phyloP scores from a whole-genome alignment of 2,888 invertebrate genomes.

The Drosophila paramelanica region DNA sequence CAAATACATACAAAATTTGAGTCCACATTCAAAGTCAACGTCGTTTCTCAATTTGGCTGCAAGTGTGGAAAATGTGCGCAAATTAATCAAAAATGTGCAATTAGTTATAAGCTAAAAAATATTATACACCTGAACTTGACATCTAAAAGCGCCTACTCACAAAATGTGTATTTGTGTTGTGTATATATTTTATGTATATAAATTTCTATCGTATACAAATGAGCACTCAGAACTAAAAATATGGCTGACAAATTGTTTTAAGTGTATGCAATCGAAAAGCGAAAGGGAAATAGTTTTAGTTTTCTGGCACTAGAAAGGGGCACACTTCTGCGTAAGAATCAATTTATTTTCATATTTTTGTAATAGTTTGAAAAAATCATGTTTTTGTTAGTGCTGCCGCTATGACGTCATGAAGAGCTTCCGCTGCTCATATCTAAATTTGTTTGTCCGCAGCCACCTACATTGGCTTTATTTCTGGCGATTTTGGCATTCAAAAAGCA shows the following conservation, averaged over 20 bases:
- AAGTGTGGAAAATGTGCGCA: conserved; percentile 13
- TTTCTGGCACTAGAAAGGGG: conserved; percentile 55
- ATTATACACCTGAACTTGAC: conserved; percentile 45
- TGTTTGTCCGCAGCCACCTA: conserved; percentile 58
- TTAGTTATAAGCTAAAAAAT: conserved; percentile 6
- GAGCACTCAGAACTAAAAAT: conserved; percentile 28
- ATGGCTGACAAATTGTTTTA: conserved; percentile 55
- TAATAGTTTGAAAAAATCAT: conserved; percentile 19
- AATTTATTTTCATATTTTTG: conserved; percentile 34
- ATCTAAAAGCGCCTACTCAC: conserved; percentile 23
- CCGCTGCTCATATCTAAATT: conserved; percentile 65
- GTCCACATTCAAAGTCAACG: conserved; percentile 28
- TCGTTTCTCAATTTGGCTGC: conserved; percentile 36
- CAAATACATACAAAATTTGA: conserved; percentile 1
- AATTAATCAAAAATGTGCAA: conserved; percentile 43
- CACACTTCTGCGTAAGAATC: conserved; percentile 67
- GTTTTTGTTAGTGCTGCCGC: conserved; percentile 11
- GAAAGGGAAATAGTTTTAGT: conserved; percentile 56
- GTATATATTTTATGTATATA: conserved; percentile 1
- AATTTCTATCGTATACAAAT: conserved; percentile 36
- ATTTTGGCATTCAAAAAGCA: conserved; percentile 67
- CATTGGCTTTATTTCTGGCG: conserved; percentile 69
- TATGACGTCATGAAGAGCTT: conserved; percentile 69
- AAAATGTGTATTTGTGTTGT: neutral
- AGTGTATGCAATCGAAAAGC: conserved; percentile 38